These are phyloP conservation scores for Salvator merianae DNA, from an alignment of 2,113 vertebrate genomes.

Conservation along the genomic window DNA sequence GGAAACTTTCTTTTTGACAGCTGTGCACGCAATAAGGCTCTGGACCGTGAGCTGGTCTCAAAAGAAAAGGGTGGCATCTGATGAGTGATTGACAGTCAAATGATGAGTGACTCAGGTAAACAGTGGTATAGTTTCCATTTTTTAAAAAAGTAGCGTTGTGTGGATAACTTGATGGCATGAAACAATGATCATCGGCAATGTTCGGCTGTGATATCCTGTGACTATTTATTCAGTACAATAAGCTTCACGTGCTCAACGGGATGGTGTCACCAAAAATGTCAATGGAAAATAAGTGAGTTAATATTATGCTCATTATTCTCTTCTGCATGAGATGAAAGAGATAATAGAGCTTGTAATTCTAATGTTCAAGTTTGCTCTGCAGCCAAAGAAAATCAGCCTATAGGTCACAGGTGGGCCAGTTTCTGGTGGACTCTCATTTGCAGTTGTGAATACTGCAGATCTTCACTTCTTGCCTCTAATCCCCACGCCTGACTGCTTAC, in stretches of 20 bases:
- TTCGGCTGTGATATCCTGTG: constrained; percentile 6
- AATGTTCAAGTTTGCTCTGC: no score
- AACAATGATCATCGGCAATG: background rate
- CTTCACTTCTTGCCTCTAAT: background rate
- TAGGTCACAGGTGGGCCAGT: background rate
- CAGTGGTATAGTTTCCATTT: constrained; percentile 23
- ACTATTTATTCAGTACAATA: background rate
- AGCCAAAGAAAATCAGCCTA: background rate
- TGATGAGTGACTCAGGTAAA: no score
- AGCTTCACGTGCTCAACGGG: background rate
- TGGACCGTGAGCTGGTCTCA: background rate
- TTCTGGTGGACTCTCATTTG: background rate
- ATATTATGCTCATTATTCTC: background rate
- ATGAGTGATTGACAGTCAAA: background rate
- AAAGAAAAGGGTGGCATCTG: background rate
- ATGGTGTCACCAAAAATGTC: constrained; percentile 28
- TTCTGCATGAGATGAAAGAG: background rate
- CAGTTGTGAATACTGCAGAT: background rate
- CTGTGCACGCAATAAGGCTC: background rate
- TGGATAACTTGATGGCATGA: background rate
- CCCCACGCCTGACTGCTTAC: background rate
- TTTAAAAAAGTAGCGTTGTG: background rate
- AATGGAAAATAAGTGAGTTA: background rate
- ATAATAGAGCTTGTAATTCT: no score
- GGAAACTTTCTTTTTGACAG: background rate